A percentile compares a stretch with the other conserved stretches of the same genome.
These are phyloP conservation scores for Loxodonta africana DNA, from an alignment of 2,113 vertebrate species.

Conservation along the genomic window DNA sequence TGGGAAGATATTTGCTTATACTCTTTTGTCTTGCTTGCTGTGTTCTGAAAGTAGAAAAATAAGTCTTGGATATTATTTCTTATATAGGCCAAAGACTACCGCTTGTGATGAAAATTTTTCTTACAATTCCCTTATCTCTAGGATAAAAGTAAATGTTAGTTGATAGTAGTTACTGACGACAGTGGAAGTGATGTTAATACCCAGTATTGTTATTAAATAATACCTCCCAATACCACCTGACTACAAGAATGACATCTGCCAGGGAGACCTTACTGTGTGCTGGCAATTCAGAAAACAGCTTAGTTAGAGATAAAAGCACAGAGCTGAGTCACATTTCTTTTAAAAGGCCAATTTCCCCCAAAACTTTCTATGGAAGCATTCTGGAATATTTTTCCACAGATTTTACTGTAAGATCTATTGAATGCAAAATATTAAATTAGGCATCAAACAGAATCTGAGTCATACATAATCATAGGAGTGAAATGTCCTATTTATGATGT, in stretches of 20 bases:
- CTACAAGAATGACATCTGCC: neutral
- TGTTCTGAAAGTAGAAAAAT: slow-evolving; percentile 8
- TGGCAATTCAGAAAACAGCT: neutral
- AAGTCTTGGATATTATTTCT: slow-evolving; percentile 13
- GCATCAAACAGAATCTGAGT: neutral
- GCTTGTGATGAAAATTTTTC: neutral
- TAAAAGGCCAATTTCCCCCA: neutral
- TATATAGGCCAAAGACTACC: neutral
- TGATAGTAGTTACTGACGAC: neutral
- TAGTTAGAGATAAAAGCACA: neutral
- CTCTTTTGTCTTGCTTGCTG: neutral
- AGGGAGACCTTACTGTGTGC: neutral
- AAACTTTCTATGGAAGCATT: neutral
- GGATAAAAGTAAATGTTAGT: neutral
- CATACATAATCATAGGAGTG: neutral
- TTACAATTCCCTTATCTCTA: neutral
- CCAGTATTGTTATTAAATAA: neutral
- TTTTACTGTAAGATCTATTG: neutral
- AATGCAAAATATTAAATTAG: neutral
- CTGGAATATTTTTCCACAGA: neutral
- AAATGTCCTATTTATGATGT: neutral
- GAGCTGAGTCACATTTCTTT: neutral
- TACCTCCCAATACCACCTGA: neutral
- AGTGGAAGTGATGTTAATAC: neutral
- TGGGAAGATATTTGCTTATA: neutral